A percentile compares a stretch with the other conserved stretches of the same genome.
These are phyloP conservation scores for Agrotis ipsilon DNA, from an alignment of 2,888 invertebrate genomes.

Conservation along the genomic window DNA sequence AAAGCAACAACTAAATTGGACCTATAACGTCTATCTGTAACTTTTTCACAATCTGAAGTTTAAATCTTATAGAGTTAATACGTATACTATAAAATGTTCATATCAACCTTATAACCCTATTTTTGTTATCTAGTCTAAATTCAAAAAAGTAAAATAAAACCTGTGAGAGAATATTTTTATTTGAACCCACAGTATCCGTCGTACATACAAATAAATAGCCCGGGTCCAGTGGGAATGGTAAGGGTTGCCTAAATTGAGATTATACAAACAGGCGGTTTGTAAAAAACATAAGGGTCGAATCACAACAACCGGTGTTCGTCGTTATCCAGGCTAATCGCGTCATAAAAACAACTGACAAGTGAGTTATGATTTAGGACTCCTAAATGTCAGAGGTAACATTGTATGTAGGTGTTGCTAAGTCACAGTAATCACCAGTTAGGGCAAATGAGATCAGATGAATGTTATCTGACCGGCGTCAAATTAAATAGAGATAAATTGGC, in stretches of 20 bases:
- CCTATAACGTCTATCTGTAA: too few relatives aligned
- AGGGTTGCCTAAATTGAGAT: conserved; percentile 54
- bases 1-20: too few relatives aligned
- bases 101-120: too few relatives aligned
- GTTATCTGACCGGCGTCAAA: conserved; percentile 39
- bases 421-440: conserved; percentile 52
- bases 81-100: too few relatives aligned
- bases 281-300: conserved; percentile 53
- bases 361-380: conserved; percentile 41
- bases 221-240: conserved; percentile 45
- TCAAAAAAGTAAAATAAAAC: conserved; percentile 18
- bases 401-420: conserved; percentile 12
- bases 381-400: conserved; percentile 39
- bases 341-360: conserved; percentile 53
- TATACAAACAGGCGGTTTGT: conserved; percentile 55
- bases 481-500: conserved; percentile 48
- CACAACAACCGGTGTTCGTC: conserved; percentile 42
- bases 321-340: conserved; percentile 46
- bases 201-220: conserved; percentile 28
- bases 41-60: too few relatives aligned
- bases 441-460: conserved; percentile 40
- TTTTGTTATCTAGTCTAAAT: not conserved
- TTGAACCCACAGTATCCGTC: conserved; percentile 14
- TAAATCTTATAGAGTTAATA: conserved; percentile 15
- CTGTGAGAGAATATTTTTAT: conserved; percentile 25